Evolutionary conservation across 2,888 invertebrate species (phyloP).

Genomic region (Lacanobia wlatinum): DNA sequence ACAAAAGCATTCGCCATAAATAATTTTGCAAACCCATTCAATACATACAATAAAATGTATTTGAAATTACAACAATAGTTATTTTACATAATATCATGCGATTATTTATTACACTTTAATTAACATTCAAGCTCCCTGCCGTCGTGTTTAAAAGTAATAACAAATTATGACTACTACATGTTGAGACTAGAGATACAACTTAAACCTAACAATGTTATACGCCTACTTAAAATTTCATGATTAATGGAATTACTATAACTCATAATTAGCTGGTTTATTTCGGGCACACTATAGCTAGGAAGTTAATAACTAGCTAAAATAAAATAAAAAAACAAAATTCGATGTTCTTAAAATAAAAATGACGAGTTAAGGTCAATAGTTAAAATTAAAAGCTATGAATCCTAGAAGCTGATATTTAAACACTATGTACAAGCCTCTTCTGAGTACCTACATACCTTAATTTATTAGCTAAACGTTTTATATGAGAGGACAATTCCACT

Average conservation of each 20-base stretch:
- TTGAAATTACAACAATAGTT: conserved; percentile 69
- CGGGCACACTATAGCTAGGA: conserved; percentile 65
- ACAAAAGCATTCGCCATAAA: conserved; percentile 79
- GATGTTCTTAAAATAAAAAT: conserved; percentile 73
- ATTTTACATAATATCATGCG: conserved; percentile 62
- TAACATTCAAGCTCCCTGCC: conserved; percentile 49
- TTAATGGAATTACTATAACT: conserved; percentile 72
- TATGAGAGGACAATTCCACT: conserved; percentile 86
- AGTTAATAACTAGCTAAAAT: conserved; percentile 63
- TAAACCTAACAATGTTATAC: conserved; percentile 73
- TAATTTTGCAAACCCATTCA: conserved; percentile 72
- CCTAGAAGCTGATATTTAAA: conserved; percentile 76
- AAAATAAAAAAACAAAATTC: conserved; percentile 70
- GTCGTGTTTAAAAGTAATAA: conserved; percentile 70
- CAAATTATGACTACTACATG: conserved; percentile 85
- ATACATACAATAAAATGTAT: conserved; percentile 67
- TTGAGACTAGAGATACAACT: conserved; percentile 88
- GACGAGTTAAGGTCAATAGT: conserved; percentile 60
- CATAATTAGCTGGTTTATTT: conserved; percentile 73
- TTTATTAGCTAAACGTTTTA: conserved; percentile 67
- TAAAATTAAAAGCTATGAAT: conserved; percentile 64
- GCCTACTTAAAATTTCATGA: conserved; percentile 68
- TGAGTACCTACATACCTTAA: conserved; percentile 75
- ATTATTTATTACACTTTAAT: conserved; percentile 58
- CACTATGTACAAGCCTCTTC: conserved; percentile 87